A percentile compares a stretch with the other conserved stretches of the same genome.
phyloP scores from a whole-genome alignment of 2,888 invertebrate genomes.

The Anthoptus insignis region DNA sequence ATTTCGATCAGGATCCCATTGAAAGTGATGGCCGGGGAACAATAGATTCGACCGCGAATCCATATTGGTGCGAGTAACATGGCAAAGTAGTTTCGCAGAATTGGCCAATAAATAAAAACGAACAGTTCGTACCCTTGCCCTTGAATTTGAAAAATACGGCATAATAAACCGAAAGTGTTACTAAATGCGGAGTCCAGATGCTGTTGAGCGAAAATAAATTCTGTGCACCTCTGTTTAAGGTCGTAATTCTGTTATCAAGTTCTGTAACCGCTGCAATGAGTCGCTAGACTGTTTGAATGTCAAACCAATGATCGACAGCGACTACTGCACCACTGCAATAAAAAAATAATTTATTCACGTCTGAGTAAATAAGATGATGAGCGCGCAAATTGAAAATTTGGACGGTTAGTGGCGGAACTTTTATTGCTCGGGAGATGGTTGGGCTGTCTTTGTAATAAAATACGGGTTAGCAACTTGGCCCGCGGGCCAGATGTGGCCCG shows the following conservation, averaged over 20 bases:
- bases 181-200: constrained; percentile 65
- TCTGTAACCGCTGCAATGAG: constrained; percentile 71
- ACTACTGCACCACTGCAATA: constrained; percentile 79
- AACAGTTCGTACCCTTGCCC: constrained; percentile 78
- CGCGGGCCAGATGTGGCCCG: too few relatives aligned
- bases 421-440: constrained; percentile 44
- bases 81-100: constrained; percentile 61
- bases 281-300: constrained; percentile 85
- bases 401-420: constrained; percentile 54
- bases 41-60: constrained; percentile 66
- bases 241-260: constrained; percentile 52
- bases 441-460: constrained; percentile 51
- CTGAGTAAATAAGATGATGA: constrained; percentile 79
- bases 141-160: constrained; percentile 79
- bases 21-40: constrained; percentile 60
- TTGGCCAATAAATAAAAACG: constrained; percentile 69
- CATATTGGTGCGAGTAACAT: constrained; percentile 51
- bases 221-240: constrained; percentile 49
- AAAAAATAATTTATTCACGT: constrained; percentile 84
- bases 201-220: constrained; percentile 47
- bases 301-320: constrained; percentile 84
- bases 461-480: constrained; percentile 50
- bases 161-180: constrained; percentile 64
- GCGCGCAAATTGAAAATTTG: constrained; percentile 64
- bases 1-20: constrained; percentile 54